Conservation (phyloP, 2,797 vertebrate species). For the Philypnodon macrostomus region DNA sequence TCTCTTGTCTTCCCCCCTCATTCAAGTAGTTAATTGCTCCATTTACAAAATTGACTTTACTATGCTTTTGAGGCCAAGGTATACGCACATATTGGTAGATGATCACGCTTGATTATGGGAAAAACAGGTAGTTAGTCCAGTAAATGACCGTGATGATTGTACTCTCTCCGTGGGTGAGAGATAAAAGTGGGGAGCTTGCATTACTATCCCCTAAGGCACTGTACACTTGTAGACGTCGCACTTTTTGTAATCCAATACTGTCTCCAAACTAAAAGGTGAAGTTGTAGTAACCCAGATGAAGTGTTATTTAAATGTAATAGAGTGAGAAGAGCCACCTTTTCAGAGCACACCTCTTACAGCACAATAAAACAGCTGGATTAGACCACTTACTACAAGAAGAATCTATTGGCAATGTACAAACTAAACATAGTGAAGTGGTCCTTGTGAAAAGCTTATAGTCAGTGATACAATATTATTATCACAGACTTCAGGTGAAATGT, state of each 20-base stretch:
- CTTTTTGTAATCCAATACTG: conserved; percentile 38
- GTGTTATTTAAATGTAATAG: conserved; percentile 7
- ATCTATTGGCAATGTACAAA: conserved; percentile 2
- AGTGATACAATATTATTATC: conserved; percentile 10
- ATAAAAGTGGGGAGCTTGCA: conserved; percentile 41
- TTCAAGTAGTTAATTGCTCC: conserved; percentile 23
- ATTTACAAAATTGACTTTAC: conserved; percentile 18
- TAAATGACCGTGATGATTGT: conserved; percentile 18
- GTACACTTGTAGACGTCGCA: too few species aligned
- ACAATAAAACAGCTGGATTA: conserved; percentile 29
- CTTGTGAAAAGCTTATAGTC: conserved; percentile 3
- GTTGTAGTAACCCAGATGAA: conserved; percentile 56
- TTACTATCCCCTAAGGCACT: conserved; percentile 44
- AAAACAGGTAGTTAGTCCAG: conserved; percentile 11
- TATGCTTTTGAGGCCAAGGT: conserved; percentile 4
- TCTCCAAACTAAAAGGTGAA: conserved; percentile 28
- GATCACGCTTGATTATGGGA: background rate
- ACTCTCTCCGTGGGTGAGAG: conserved; percentile 13
- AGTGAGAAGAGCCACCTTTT: conserved; percentile 27
- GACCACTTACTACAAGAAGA: conserved; percentile 9
- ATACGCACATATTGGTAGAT: background rate
- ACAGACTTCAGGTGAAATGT: conserved; percentile 14
- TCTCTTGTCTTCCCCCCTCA: conserved; percentile 15
- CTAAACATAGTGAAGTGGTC: conserved; percentile 8
- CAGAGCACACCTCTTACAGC: conserved; percentile 30